A percentile compares a stretch with the other conserved stretches of the same genome.
Evolutionary conservation across 2,888 invertebrate species (phyloP).

Genomic region (Drosophila testacea): DNA sequence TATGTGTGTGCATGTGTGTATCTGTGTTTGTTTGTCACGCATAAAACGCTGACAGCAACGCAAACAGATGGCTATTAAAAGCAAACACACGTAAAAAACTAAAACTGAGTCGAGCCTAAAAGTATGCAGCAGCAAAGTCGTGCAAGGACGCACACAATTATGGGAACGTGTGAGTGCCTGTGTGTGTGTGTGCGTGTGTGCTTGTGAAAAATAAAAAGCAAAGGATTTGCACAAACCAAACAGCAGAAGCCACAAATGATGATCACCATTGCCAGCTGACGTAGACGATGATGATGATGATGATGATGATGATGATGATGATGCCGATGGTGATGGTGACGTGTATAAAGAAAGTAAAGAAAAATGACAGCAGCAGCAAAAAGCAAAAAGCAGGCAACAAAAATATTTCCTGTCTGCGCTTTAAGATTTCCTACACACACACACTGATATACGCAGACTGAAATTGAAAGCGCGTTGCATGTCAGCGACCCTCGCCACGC

Average conservation of each 20-base stretch:
- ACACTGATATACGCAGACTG: slow-evolving; percentile 35
- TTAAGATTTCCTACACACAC: slow-evolving; percentile 67
- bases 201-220: slow-evolving; percentile 43
- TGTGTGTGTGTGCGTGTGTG: slow-evolving; percentile 21
- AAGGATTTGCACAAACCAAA: slow-evolving; percentile 56
- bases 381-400: slow-evolving; percentile 34
- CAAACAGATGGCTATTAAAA: slow-evolving; percentile 78
- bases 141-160: slow-evolving; percentile 68
- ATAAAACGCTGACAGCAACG: slow-evolving; percentile 74
- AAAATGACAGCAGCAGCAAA: slow-evolving; percentile 25
- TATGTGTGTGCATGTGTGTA: slow-evolving; percentile 28
- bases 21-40: slow-evolving; percentile 64
- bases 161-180: not conserved
- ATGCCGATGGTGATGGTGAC: slow-evolving; percentile 37
- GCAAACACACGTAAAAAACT: slow-evolving; percentile 73
- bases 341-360: slow-evolving; percentile 37
- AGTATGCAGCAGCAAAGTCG: slow-evolving; percentile 63
- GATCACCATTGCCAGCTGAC: slow-evolving; percentile 42
- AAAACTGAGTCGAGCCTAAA: slow-evolving; percentile 65
- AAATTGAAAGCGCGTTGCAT: slow-evolving; percentile 79
- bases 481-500: slow-evolving; percentile 68
- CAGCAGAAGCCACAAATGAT: slow-evolving; percentile 64
- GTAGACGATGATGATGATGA: slow-evolving; percentile 18
- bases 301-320: slow-evolving; percentile 21
- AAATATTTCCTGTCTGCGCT: slow-evolving; percentile 78